Conservation (phyloP, 2,888 invertebrate genomes). For the Sarcophaga rosellei region DNA sequence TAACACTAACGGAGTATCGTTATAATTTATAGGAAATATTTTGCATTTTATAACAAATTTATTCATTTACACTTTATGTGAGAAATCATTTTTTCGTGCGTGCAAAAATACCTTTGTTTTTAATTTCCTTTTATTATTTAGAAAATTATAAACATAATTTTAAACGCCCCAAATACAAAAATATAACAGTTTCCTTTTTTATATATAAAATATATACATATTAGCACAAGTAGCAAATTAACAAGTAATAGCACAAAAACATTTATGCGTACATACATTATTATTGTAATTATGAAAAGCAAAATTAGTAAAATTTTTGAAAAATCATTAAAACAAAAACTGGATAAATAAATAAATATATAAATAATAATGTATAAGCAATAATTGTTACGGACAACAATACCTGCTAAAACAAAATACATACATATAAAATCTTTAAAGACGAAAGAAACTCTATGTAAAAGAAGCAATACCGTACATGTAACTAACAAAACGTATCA, state of each 20-base stretch:
- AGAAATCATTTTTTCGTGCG: conserved; percentile 6
- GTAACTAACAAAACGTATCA: conserved; percentile 7
- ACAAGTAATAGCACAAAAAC: conserved; percentile 57
- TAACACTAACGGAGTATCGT: background rate
- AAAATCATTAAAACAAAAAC: conserved; percentile 18
- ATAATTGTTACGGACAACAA: conserved; percentile 38
- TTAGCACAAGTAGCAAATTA: conserved; percentile 63
- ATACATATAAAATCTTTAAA: background rate
- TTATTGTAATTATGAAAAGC: conserved; percentile 5
- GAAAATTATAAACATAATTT: background rate
- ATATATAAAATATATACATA: conserved; percentile 4
- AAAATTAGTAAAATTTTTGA: conserved; percentile 47
- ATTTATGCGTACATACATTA: conserved; percentile 33
- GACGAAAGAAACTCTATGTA: background rate
- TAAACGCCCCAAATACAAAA: background rate
- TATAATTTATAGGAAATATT: no score
- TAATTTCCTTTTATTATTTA: background rate
- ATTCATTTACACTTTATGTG: background rate
- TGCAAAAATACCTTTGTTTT: background rate
- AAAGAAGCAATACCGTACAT: conserved; percentile 49
- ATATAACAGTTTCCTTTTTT: conserved; percentile 23
- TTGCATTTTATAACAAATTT: no score
- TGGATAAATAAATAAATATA: conserved; percentile 4
- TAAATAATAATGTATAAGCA: conserved; percentile 29
- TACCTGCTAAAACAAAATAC: conserved; percentile 30